A percentile compares a stretch with the other conserved stretches of the same genome.
Evolutionary conservation across 1,140 invertebrate genomes (phyloP).

Genomic region (Drosophila pruinosa): DNA sequence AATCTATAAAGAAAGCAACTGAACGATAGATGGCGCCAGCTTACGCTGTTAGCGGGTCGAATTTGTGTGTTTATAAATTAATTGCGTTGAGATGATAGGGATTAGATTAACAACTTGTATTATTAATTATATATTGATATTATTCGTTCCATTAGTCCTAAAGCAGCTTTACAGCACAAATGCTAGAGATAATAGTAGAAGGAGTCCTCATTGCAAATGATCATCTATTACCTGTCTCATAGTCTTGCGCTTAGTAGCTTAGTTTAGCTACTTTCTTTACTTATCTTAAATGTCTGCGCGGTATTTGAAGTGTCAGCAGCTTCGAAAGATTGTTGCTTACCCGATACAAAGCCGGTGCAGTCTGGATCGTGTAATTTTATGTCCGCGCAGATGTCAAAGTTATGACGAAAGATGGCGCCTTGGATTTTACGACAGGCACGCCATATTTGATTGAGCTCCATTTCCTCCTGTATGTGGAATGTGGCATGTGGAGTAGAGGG

Average conservation of each 20-base stretch:
- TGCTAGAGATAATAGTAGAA: no score
- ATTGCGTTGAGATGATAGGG: no score
- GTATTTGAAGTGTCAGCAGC: not conserved
- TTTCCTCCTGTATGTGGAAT: slow-evolving; percentile 47
- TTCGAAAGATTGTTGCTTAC: slow-evolving; percentile 78
- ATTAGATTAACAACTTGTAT: no score
- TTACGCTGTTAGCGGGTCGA: not conserved
- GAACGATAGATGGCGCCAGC: not conserved
- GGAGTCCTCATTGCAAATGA: no score
- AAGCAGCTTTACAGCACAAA: no score
- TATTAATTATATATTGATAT: no score
- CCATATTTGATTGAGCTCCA: slow-evolving; percentile 85
- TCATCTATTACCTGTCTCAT: no score
- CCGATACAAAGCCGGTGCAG: slow-evolving; percentile 87
- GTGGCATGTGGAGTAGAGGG: not conserved
- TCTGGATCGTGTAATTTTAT: slow-evolving; percentile 87
- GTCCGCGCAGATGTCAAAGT: slow-evolving; percentile 88
- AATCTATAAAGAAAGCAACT: not conserved
- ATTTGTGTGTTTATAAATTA: no score
- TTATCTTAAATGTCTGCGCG: not conserved
- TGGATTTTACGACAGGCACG: slow-evolving; percentile 89
- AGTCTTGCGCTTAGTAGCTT: no score
- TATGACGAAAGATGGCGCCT: slow-evolving; percentile 87
- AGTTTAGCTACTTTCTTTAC: not conserved
- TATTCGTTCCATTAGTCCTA: no score